phyloP scores from a whole-genome alignment of 2,113 vertebrate genomes.

The Chelonoidis abingdonii region DNA sequence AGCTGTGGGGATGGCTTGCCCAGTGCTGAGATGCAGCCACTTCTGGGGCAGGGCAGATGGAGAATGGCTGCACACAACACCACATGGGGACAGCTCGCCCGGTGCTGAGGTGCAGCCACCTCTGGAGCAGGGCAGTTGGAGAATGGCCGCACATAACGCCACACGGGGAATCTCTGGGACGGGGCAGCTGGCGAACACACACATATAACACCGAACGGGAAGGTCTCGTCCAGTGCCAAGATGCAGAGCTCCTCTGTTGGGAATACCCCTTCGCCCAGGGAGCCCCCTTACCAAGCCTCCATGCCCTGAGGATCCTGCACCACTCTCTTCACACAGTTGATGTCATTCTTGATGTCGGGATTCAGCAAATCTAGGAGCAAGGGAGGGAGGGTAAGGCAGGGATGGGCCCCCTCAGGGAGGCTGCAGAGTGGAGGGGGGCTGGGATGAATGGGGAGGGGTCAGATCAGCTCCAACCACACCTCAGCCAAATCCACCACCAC shows the following conservation, averaged over 20 bases:
- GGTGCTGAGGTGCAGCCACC: not conserved
- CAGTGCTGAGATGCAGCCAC: no score
- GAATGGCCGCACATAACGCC: not conserved
- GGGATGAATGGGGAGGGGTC: not conserved
- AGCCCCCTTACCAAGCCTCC: not conserved
- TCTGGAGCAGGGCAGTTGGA: not conserved
- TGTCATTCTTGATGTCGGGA: constrained; percentile 55
- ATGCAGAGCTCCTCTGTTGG: not conserved
- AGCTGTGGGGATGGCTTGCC: no score
- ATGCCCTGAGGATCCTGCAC: not conserved
- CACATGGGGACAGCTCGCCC: no score
- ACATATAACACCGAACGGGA: not conserved
- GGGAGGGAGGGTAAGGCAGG: not conserved
- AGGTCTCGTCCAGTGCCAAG: not conserved
- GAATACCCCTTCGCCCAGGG: not conserved
- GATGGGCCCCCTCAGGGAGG: not conserved
- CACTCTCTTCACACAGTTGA: constrained; percentile 39
- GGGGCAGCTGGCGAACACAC: not conserved
- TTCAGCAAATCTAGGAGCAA: constrained; percentile 52
- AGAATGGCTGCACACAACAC: no score
- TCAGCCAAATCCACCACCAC: not conserved
- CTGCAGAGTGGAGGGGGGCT: not conserved
- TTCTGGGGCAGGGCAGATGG: no score
- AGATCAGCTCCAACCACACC: not conserved
- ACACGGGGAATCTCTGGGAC: no score